phyloP scores from a whole-genome alignment of 2,797 vertebrate genomes.

The Sebastolobus altivelis region DNA sequence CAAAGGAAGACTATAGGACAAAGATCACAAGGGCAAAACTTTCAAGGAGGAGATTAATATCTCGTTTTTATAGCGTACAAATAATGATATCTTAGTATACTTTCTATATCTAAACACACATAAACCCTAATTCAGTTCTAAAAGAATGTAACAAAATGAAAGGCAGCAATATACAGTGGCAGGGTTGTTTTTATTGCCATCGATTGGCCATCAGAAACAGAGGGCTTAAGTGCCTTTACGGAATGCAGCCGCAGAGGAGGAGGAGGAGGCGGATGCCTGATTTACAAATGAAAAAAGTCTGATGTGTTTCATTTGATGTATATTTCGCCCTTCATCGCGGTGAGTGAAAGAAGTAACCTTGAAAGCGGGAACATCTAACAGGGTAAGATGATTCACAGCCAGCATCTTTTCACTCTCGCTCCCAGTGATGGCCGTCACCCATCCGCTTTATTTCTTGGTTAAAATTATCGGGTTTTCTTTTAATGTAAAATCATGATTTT shows the following conservation, averaged over 20 bases:
- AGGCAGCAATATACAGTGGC: not conserved
- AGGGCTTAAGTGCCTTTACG: not conserved
- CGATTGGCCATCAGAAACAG: conserved; percentile 8
- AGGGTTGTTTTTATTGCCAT: conserved; percentile 19
- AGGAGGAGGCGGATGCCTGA: conserved; percentile 3
- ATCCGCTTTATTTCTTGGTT: not conserved
- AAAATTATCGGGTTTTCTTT: not conserved
- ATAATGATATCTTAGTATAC: not conserved
- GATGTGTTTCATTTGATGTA: conserved; percentile 26
- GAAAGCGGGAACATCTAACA: conserved; percentile 32
- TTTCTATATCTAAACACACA: conserved; percentile 19
- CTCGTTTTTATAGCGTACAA: not conserved
- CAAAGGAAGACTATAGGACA: not conserved
- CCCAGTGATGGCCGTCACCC: not conserved
- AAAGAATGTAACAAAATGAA: conserved; percentile 16
- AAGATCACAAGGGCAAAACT: not conserved
- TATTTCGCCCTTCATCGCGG: conserved; percentile 19
- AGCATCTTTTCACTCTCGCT: conserved; percentile 21
- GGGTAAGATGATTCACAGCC: not conserved
- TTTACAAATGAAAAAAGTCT: conserved; percentile 23
- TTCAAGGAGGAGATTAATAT: conserved; percentile 1
- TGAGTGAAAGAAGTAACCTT: conserved; percentile 38
- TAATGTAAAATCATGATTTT: not conserved
- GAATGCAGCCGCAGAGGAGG: not conserved
- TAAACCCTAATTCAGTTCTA: not conserved